Evolutionary conservation across 23 tunicate genomes (phyloP), one percentile per base, ranked within the genome.

Genomic region (Phallusia fumigata): DNA sequence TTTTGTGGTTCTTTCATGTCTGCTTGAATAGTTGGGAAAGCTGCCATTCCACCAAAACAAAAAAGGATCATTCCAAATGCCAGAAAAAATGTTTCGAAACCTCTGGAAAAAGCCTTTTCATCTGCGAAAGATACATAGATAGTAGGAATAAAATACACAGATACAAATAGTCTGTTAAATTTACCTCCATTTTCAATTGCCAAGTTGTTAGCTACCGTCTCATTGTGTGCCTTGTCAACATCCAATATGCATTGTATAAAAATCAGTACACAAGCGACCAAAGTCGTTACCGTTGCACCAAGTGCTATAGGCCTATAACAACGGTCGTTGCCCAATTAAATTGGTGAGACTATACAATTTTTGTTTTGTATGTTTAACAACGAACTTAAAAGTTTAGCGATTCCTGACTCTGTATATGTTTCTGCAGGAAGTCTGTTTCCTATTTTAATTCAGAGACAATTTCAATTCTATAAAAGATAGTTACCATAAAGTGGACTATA

Each of bases 31-130:
- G 97, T 92, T 32, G 99, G 99, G 74, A 97, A 97, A 30, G 97
- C 96, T 24, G 99, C 97, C 99, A 97, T 97, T 31, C 99, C 99
- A 34, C 99, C 99, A 83, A 92, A 97, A 65, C 99, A 97, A 76
- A 97, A 97, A 53, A 97, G 80, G 32, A 97, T 97, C 91, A 88
- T 97, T 74, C 99, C 99, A 82, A 97, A 97, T 0, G 99, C 88
- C 33, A 94, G 79, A 73, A 94, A 94, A 80, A 94, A 94, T 44
- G 90, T 76, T 36, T 93, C 90, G 52, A 93, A 93, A 0, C 90
- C 91, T 0, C 97, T 82, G 44, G 53, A 77, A 53, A 87, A 92
- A 5, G 0, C 32, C 30, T 83, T 65, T 26, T 21, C 84, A 65
- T 79, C 83, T 81, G 0, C 33, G 28, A 58, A 22, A 58, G 13